Percentiles rank a stretch among this genome's conserved stretches.
Evolutionary conservation across 1,140 invertebrate species (phyloP).

Genomic region (Phthorimaea operculella): DNA sequence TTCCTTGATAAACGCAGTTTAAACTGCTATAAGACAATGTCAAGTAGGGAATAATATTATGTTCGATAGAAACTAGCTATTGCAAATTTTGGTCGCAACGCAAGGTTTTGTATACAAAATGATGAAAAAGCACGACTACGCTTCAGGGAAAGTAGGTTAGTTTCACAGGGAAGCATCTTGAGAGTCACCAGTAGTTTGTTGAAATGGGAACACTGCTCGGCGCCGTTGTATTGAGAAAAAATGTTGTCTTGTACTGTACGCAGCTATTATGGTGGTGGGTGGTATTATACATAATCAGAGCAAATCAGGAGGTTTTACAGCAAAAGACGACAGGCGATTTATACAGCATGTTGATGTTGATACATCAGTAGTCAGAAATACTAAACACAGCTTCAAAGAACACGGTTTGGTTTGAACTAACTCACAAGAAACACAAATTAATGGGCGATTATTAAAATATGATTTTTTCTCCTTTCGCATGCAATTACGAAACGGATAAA

Average conservation of each 20-base stretch:
- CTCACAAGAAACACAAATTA: not conserved
- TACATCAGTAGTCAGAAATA: not conserved
- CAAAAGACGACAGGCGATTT: not conserved
- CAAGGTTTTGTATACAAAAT: constrained; percentile 7
- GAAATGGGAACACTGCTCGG: not conserved
- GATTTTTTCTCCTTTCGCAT: constrained; percentile 58
- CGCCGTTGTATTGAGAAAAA: not conserved
- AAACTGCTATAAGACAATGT: no score
- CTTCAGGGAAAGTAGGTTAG: constrained; percentile 18
- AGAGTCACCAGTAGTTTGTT: not conserved
- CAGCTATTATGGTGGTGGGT: no score
- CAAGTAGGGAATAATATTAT: no score
- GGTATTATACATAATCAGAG: no score
- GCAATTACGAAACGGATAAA: constrained; percentile 50
- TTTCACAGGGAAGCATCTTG: constrained; percentile 12
- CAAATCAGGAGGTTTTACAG: not conserved
- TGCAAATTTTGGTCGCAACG: no score
- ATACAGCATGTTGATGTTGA: not conserved
- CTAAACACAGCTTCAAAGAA: constrained; percentile 3
- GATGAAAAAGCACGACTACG: constrained; percentile 22
- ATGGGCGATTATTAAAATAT: constrained; percentile 21
- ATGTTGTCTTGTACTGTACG: no score
- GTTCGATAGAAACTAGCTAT: no score
- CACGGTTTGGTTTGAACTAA: constrained; percentile 1
- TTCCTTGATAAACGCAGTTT: no score